Conservation (phyloP, 1,140 invertebrate genomes). For the Dendroctonus ponderosae region DNA sequence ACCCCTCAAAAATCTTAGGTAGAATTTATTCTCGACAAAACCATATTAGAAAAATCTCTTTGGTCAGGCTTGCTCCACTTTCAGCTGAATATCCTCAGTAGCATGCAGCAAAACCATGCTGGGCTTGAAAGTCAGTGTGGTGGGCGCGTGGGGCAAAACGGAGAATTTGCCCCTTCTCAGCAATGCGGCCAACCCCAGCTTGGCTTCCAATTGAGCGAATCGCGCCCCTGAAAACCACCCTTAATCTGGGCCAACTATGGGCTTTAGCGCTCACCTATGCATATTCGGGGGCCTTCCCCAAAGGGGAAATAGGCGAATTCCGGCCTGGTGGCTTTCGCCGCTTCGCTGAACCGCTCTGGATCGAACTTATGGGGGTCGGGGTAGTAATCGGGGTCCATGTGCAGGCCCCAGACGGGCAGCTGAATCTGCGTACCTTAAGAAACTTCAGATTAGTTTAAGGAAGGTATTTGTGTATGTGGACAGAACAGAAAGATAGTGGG, state of each 20-base stretch:
- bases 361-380: slow-evolving; percentile 63
- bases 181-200: neutral
- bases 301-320: slow-evolving; percentile 59
- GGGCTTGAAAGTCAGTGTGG: neutral
- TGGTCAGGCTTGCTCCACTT: neutral
- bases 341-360: slow-evolving; percentile 63
- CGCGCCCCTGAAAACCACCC: too few relatives aligned
- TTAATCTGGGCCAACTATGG: too few relatives aligned
- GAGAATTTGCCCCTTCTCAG: neutral
- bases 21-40: too few relatives aligned
- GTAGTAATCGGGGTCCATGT: slow-evolving; percentile 56
- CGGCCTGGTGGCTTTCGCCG: slow-evolving; percentile 46
- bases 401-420: slow-evolving; percentile 51
- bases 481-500: too few relatives aligned
- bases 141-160: neutral
- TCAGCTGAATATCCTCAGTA: neutral
- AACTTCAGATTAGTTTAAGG: too few relatives aligned
- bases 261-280: too few relatives aligned
- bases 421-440: slow-evolving; percentile 46
- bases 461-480: neutral
- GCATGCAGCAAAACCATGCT: slow-evolving; percentile 3
- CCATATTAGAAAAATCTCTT: too few relatives aligned
- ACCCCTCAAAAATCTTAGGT: too few relatives aligned
- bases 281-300: slow-evolving; percentile 64
- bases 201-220: slow-evolving; percentile 1